phyloP scores from a whole-genome alignment of 2,888 invertebrate genomes.

The Nemoura dubitans region DNA sequence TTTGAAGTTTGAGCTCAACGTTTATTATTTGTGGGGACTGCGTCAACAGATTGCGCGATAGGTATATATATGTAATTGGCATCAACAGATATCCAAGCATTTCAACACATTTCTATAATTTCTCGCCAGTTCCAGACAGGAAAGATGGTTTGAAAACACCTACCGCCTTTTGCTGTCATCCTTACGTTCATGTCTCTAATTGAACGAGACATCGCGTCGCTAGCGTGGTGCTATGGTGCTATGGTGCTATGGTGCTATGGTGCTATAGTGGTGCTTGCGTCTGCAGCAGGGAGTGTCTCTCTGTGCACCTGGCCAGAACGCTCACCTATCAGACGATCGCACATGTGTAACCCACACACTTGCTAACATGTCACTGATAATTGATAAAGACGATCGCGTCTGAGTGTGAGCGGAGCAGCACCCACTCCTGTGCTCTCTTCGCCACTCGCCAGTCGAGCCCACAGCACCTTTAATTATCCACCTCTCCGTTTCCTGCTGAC shows the following conservation, averaged over 20 bases:
- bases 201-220: constrained; percentile 17
- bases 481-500: not conserved
- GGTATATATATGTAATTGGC: no score
- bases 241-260: no score
- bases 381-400: constrained; percentile 36
- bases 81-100: not conserved
- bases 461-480: not conserved
- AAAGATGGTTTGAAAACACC: not conserved
- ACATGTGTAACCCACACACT: not conserved
- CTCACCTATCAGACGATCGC: not conserved
- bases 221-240: not conserved
- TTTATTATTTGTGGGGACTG: no score
- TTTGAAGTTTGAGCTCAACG: no score
- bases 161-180: not conserved
- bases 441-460: not conserved
- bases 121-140: not conserved
- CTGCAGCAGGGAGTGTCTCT: not conserved
- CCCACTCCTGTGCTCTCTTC: not conserved
- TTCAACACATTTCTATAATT: not conserved
- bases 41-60: no score
- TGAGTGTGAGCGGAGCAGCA: not conserved
- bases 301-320: not conserved
- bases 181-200: not conserved
- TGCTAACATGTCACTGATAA: constrained; percentile 28
- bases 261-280: no score